Evolutionary conservation across 2,888 invertebrate species (phyloP).

Genomic region (Acanthopleura granulata): DNA sequence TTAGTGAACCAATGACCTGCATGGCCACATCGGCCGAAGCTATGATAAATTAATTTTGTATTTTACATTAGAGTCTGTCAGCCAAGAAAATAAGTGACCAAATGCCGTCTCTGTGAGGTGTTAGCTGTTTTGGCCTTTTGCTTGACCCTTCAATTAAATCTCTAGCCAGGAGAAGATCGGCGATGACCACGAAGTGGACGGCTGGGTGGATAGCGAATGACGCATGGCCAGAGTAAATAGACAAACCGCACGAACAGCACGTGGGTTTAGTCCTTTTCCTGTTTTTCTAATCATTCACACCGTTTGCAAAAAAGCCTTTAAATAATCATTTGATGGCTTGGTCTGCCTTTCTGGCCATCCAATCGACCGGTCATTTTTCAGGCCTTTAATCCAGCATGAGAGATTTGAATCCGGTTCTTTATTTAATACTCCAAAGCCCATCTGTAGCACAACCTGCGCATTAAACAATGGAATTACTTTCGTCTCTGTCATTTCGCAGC

Average conservation of each 20-base stretch:
- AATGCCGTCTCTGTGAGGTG: constrained; percentile 10
- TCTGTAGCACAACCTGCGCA: neutral
- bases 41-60: constrained; percentile 20
- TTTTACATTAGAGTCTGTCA: constrained; percentile 16
- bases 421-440: constrained; percentile 1
- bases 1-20: neutral
- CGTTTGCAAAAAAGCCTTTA: neutral
- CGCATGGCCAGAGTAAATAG: constrained; percentile 4
- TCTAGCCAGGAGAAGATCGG: neutral
- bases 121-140: neutral
- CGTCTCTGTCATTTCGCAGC: constrained; percentile 5
- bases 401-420: neutral
- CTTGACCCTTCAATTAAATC: constrained; percentile 15
- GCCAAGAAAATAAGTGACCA: constrained; percentile 9
- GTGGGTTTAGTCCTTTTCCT: constrained; percentile 5
- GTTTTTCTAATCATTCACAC: constrained; percentile 5
- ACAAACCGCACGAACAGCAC: neutral
- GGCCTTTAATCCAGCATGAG: constrained; percentile 4
- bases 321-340: constrained; percentile 11
- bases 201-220: neutral
- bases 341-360: neutral
- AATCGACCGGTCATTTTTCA: neutral
- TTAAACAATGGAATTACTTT: constrained; percentile 15
- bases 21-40: neutral
- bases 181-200: constrained; percentile 10